These are phyloP conservation scores for Aepyceros melampus DNA, from an alignment of 2,113 vertebrate species.

Conservation along the genomic window DNA sequence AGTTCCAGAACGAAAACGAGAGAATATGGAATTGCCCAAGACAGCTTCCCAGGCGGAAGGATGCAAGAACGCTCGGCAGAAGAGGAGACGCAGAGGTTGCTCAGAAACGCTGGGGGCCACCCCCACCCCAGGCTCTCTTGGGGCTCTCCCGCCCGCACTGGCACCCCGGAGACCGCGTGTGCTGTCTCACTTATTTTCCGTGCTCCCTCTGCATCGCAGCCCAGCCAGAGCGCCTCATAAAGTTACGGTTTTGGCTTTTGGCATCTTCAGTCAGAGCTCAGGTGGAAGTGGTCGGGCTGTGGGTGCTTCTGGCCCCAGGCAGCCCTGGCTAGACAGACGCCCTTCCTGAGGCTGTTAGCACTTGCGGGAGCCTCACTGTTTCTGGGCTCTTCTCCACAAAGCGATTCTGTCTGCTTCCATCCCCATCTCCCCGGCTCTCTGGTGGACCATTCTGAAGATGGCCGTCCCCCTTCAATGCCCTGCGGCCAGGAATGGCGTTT, in stretches of 20 bases:
- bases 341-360: not conserved
- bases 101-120: not conserved
- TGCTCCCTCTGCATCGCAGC: constrained; percentile 33
- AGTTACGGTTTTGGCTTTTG: constrained; percentile 47
- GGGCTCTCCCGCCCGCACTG: not conserved
- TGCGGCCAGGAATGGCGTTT: not conserved
- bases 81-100: not conserved
- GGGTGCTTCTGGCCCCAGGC: not conserved
- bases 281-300: not conserved
- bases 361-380: not conserved
- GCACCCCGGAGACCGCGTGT: not conserved
- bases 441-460: not conserved
- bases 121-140: not conserved
- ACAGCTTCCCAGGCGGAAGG: not conserved
- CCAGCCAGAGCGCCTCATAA: constrained; percentile 30
- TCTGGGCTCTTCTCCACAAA: not conserved
- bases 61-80: not conserved
- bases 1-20: not conserved
- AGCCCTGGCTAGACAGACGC: not conserved
- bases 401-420: not conserved
- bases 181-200: not conserved
- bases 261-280: constrained; percentile 19
- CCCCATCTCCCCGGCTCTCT: not conserved
- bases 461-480: not conserved
- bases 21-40: not conserved